Conservation (phyloP, 2,888 invertebrate genomes). For the Dioctria rufipes region DNA sequence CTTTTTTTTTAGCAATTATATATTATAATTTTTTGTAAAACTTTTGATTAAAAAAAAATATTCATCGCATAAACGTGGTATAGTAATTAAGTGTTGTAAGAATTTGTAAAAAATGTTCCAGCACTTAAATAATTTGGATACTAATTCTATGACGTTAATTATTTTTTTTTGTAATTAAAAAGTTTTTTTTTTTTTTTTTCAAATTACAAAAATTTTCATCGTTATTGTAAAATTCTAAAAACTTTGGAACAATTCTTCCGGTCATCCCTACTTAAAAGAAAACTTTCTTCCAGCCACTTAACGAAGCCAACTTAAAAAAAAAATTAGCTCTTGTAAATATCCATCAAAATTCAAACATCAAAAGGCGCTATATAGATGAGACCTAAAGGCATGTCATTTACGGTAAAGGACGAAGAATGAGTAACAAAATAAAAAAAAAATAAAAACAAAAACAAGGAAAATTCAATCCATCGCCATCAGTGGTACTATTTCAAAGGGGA, state of each 20-base stretch:
- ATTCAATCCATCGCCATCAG: not conserved
- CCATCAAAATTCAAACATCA: constrained; percentile 9
- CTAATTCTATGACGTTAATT: too few relatives aligned
- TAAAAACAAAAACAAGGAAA: not conserved
- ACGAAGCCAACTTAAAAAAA: not conserved
- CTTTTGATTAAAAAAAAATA: too few relatives aligned
- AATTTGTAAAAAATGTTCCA: too few relatives aligned
- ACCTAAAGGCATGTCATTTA: constrained; percentile 4
- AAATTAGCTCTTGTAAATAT: constrained; percentile 1
- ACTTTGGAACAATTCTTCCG: not conserved
- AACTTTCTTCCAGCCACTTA: not conserved
- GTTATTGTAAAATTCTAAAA: not conserved
- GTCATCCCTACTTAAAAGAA: not conserved
- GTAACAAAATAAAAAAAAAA: not conserved
- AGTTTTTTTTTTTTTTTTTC: too few relatives aligned
- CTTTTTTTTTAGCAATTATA: too few relatives aligned
- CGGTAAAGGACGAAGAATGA: not conserved
- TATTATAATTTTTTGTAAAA: too few relatives aligned
- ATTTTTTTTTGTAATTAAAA: too few relatives aligned
- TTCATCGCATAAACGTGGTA: too few relatives aligned
- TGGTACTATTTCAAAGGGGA: constrained; percentile 3
- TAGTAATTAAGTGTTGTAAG: too few relatives aligned
- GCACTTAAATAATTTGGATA: too few relatives aligned
- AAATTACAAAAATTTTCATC: too few relatives aligned
- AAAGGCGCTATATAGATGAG: not conserved